Base-by-base conservation (phyloP, 2,888 invertebrate genomes). In the Pyrgus malvae region DNA sequence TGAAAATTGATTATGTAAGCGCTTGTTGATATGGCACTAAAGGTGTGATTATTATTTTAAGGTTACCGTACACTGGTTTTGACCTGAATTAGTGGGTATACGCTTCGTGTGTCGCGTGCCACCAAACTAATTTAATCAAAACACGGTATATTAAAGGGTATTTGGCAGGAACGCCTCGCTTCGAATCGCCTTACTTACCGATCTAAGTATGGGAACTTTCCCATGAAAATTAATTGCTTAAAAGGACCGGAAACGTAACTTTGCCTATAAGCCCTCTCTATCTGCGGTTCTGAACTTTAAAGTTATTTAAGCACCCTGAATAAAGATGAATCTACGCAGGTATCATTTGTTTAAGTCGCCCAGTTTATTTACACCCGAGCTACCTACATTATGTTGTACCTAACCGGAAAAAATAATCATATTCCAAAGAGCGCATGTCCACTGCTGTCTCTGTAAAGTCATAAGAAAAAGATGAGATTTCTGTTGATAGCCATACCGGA, bases 111-210 rank as follows among this genome's bases (percentile, higher is more conserved):
- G 77, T 87, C 78, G 87, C 87, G 86, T 88, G 87, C 71, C 58
- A 72, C 74, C 70, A 69, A 79, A 80, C 83, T 85, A 85, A 86
- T 87, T 87, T 84, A 84, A 87, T 85, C 83, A 84, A 83, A 86
- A 83, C 83, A 85, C 74, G 80, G 76, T 76, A 78, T 80, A 79
- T 75, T 80, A 80, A 79, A 80, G 78, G 78, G 78, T 85, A 82
- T 85, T 85, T 79, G 81, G 80, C 80, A 78, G 80, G 79, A 78
- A 74, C 76, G 75, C 68, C 72, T 66, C 64, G 68, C 72, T 68
- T 69, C 68, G 68, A 74, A 69, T 70, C 69, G 45, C 27, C 67
- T 74, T 74, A 67, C 70, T 68, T 70, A 74, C 74, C 71, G 68
- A 73, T 74, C 73, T 72, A 68, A 72, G 33, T 41, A 9, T 12